Percentiles rank a stretch among this genome's conserved stretches.
These are phyloP conservation scores for Pangasius mekongensis DNA, from an alignment of 2,797 vertebrate genomes.

Conservation along the genomic window DNA sequence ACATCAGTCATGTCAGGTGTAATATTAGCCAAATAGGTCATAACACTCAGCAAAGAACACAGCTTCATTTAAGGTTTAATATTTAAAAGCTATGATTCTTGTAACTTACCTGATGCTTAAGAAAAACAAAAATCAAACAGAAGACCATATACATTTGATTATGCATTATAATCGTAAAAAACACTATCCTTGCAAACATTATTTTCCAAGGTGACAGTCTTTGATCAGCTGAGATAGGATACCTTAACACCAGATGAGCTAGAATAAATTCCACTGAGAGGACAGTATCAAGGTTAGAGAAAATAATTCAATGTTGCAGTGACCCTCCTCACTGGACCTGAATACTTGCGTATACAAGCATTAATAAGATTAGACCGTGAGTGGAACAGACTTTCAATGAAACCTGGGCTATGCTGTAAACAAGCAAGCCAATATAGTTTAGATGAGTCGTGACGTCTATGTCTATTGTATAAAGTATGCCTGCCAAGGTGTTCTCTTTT, in stretches of 20 bases:
- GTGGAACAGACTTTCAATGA: slow-evolving; percentile 51
- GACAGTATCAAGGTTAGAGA: slow-evolving; percentile 61
- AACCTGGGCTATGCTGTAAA: slow-evolving; percentile 40
- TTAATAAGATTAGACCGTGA: slow-evolving; percentile 63
- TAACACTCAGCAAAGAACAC: neutral
- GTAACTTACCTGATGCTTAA: slow-evolving; percentile 53
- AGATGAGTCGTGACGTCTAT: slow-evolving; percentile 35
- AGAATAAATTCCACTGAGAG: slow-evolving; percentile 51
- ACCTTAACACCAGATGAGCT: slow-evolving; percentile 50
- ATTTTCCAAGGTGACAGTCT: slow-evolving; percentile 38
- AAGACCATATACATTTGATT: neutral
- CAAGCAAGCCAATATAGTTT: slow-evolving; percentile 44
- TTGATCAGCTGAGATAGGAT: slow-evolving; percentile 44
- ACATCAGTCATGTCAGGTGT: slow-evolving; percentile 14
- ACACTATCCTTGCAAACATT: neutral
- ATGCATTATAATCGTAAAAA: neutral
- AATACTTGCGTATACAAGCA: slow-evolving; percentile 65
- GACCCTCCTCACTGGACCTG: slow-evolving; percentile 55
- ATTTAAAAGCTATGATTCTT: neutral
- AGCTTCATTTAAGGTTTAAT: neutral
- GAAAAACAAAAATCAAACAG: slow-evolving; percentile 19
- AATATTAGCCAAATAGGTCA: slow-evolving; percentile 3
- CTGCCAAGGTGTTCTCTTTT: slow-evolving; percentile 22
- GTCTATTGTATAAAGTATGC: slow-evolving; percentile 41
- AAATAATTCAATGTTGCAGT: slow-evolving; percentile 53